These are phyloP conservation scores for Thymelicus lineola DNA, from an alignment of 2,888 invertebrate species.

Conservation along the genomic window DNA sequence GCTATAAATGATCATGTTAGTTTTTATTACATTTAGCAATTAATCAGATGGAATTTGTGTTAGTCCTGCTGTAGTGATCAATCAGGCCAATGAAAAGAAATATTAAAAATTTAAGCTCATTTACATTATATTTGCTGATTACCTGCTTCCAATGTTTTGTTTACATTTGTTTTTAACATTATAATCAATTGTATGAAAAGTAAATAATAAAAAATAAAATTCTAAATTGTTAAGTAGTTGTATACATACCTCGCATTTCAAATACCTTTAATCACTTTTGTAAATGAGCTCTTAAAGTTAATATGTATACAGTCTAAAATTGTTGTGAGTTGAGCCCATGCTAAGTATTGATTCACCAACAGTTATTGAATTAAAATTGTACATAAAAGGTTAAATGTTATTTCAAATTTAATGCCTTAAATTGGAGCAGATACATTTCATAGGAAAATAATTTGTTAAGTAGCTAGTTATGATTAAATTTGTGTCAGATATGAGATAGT, in stretches of 20 bases:
- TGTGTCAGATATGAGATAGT: background rate
- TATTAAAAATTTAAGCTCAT: conserved; percentile 15
- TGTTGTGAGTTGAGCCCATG: conserved; percentile 4
- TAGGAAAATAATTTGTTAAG: background rate
- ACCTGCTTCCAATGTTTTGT: background rate
- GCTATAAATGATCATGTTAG: conserved; percentile 16
- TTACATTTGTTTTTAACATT: too few relatives aligned
- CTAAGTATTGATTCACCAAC: background rate
- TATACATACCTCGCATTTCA: conserved; percentile 1
- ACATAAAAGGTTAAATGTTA: background rate
- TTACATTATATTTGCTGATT: background rate
- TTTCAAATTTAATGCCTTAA: background rate
- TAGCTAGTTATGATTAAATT: background rate
- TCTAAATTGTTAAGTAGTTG: conserved; percentile 4
- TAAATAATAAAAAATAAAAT: too few relatives aligned
- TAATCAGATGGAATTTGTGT: conserved; percentile 11
- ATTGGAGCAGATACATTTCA: background rate
- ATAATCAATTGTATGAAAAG: too few relatives aligned
- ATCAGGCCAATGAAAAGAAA: conserved; percentile 28
- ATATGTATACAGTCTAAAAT: conserved; percentile 20
- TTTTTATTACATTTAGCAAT: conserved; percentile 13
- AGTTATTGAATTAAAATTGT: background rate
- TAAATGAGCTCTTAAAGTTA: conserved; percentile 24
- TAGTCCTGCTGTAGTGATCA: conserved; percentile 14
- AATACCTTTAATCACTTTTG: background rate